Conservation (phyloP, 2,113 vertebrate species). For the Platichthys stellatus region DNA sequence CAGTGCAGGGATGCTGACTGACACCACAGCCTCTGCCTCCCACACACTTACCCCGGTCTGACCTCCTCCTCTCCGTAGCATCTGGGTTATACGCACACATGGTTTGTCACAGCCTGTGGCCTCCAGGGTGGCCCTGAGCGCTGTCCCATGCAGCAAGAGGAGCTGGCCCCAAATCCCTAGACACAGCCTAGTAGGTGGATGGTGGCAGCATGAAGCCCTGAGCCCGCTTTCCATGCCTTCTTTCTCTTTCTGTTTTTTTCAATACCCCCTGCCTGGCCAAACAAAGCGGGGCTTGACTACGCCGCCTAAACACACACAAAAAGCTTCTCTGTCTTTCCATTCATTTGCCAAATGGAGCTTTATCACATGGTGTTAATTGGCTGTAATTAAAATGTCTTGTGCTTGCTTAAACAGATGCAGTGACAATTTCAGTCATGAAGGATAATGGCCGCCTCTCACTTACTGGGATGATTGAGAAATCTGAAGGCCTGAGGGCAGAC, state of each 20-base stretch:
- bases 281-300: conserved; percentile 64
- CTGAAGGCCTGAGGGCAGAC: conserved; percentile 4
- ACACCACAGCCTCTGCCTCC: conserved; percentile 32
- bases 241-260: conserved; percentile 4
- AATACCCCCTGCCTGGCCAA: conserved; percentile 33
- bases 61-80: conserved; percentile 72
- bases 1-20: conserved; percentile 44
- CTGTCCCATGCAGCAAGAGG: conserved; percentile 31
- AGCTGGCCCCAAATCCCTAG: conserved; percentile 52
- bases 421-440: conserved; percentile 34
- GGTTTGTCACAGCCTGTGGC: conserved; percentile 62
- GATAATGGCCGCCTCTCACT: conserved; percentile 27
- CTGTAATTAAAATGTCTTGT: conserved; percentile 61
- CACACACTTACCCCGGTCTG: conserved; percentile 39
- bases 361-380: conserved; percentile 70
- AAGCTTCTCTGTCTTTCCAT: conserved; percentile 46
- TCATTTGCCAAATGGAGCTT: conserved; percentile 58
- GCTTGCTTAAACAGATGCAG: conserved; percentile 56
- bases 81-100: conserved; percentile 74
- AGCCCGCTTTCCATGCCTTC: conserved; percentile 14
- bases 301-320: conserved; percentile 31
- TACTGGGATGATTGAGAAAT: conserved; percentile 17
- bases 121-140: conserved; percentile 44
- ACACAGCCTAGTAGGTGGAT: conserved; percentile 41
- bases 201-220: conserved; percentile 42